Evolutionary conservation across 2,113 vertebrate genomes (phyloP), one percentile per base, ranked within the genome.

Genomic region (Clupea harengus): DNA sequence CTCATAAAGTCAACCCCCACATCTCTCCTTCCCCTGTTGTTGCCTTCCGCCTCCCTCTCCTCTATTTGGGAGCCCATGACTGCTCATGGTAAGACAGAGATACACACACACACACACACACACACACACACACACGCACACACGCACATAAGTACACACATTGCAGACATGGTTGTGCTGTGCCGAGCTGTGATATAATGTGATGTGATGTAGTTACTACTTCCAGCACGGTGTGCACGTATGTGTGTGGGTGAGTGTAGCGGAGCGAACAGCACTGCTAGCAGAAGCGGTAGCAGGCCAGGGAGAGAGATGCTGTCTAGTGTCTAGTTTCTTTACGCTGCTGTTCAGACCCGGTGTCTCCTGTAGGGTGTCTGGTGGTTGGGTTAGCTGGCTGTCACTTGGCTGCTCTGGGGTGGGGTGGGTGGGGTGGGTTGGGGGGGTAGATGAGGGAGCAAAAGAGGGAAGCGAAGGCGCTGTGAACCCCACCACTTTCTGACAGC

Each of bases 1-100:
- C 75, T 84, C 86, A 86, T 78, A 78, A 78, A 78, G 72, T 78
- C 72, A 78, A 15, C 72, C 72, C 72, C 72, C 72, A 39, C 10
- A 10, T 72, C 25, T 78, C 72, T 86, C 49, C 57, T 39, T 4
- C 39, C 82, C 46, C 46, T 80, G 67, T 75, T 86, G 54, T 86
- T 45, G 13, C 17, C 20, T 44, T 49, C 52, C 45, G 5, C 52
- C 39, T 45, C 25, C 13, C 28, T 39, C 25, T 75, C 72, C 28
- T 78, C 72, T 3, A 39, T 78, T 17, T 78, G 72, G 72, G 28
- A 78, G 72, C 72, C 25, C 72, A 78, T 78, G 44, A 78, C 11
- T 78, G 72, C 13, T 39, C 32, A 78, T 78, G 72, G 72, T 78
- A 78, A 78, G 44, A 78, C 60, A 7, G 22, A 17, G 54, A 60